Evolutionary conservation across 2,888 invertebrate genomes (phyloP).

Genomic region (Zygogramma bicolorata): DNA sequence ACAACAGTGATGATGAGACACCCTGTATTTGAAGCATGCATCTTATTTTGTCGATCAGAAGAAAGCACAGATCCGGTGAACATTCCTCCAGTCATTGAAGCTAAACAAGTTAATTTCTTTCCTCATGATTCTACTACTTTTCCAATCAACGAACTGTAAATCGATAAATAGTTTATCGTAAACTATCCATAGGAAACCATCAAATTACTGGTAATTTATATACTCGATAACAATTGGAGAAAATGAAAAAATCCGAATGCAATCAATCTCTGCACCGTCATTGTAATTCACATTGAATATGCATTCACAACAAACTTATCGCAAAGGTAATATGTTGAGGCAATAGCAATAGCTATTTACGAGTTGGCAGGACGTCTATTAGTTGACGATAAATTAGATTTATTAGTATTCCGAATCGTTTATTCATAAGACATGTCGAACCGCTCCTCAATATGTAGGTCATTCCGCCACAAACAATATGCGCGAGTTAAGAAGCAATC

Average conservation of each 20-base stretch:
- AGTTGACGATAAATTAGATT: conserved; percentile 12
- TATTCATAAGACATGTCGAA: background rate
- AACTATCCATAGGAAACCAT: background rate
- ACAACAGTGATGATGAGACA: no score
- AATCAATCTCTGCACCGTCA: background rate
- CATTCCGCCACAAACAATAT: conserved; percentile 7
- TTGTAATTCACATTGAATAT: background rate
- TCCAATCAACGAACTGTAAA: background rate
- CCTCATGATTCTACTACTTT: background rate
- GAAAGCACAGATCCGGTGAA: no score
- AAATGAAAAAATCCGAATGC: background rate
- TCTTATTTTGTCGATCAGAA: no score
- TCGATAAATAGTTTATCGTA: background rate
- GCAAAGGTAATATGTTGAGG: background rate
- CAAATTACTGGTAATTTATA: background rate
- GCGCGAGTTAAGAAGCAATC: background rate
- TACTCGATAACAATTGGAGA: background rate
- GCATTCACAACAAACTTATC: background rate
- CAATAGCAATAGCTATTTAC: background rate
- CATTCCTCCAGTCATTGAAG: no score
- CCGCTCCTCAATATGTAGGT: conserved; percentile 6
- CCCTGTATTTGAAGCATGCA: no score
- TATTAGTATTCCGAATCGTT: conserved; percentile 12
- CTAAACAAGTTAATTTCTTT: background rate
- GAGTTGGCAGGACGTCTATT: conserved; percentile 1